Evolutionary conservation across 2,113 vertebrate species (phyloP), one percentile per base, ranked within the genome.

Genomic region (Lontra canadensis): DNA sequence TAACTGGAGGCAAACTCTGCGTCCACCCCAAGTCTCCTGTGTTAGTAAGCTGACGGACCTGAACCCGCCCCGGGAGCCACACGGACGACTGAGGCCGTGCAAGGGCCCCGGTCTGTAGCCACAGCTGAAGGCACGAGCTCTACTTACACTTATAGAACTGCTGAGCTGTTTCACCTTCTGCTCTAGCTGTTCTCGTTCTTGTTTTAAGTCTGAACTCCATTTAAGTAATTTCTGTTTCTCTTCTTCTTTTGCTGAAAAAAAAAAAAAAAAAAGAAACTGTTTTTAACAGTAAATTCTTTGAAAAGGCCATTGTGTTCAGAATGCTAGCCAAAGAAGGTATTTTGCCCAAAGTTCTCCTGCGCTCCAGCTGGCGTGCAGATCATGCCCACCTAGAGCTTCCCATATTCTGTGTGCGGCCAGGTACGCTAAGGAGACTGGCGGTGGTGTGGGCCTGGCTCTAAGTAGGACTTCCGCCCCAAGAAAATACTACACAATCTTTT

Each of bases 191-290:
- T 99, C 99, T 90, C 99, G 98, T 98, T 99, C 99, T 98, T 99
- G 99, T 93, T 99, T 99, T 98, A 99, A 99, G 96, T 99, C 99
- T 95, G 99, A 99, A 98, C 99, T 99, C 99, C 99, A 99, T 97
- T 99, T 99, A 98, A 99, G 99, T 98, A 99, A 98, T 98, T 99
- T 99, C 98, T 99, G 99, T 97, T 99, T 99, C 98, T 99, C 99
- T 96, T 99, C 99, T 98, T 99, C 99, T 99, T 99, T 99, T 98
- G 99, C 99, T 99, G 88, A 2, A 15, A 63, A 47, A 36, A 39
- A 39, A 61, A 31, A 42, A 42, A 98, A 95, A 11, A 97, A 86
- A 83, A 88, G 17, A 21, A 59, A 59, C 34, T 76, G 4, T 84
- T 90, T 88, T 76, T 63, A 91, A 44, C 20, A 31, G 79, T n/a